Evolutionary conservation across 2,113 vertebrate genomes (phyloP), one percentile per base, ranked within the genome.

Genomic region (Rhabdornis inornatus): DNA sequence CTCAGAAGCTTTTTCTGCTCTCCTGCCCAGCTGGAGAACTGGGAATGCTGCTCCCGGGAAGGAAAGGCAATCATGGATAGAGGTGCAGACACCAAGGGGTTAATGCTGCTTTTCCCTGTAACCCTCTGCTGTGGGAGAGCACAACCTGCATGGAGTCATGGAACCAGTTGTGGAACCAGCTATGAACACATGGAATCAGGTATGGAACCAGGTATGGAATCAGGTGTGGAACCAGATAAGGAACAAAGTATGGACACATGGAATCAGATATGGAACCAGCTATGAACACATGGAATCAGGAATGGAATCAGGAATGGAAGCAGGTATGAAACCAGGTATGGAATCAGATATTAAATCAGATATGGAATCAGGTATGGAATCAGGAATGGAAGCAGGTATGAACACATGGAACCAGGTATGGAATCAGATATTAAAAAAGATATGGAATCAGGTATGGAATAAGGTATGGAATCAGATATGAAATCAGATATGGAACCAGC

Each of bases 11-110:
- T 2, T 13, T 63, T 4, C 63, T 37, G 42, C 31, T 15, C 71
- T 59, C 37, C 83, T 50, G 81, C 47, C 60, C 61, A 13, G 3
- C n/a, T 1, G 15, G 35, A 57, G n/a, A 25, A 9, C 15, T 2
- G 47, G 75, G 70, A 89, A 50, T 9, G 25, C 40, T 22, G 53
- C 63, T 79, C 55, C 30, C 7, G 52, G 86, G 53, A n/a, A 57
- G 65, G 31, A 22, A 35, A 40, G 37, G 45, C 28, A 8, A 9
- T 0, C 3, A 24, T 0, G 3, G 7, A 4, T 18, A 5, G 45
- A 59, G 39, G 11, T 5, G 45, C 44, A 11, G 37, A 11, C 45
- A 52, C 16, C 80, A 2, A 15, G 15, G 80, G 20, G 16, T 8
- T 6, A 16, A 2, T 1, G 45, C 25, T 61, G 56, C 31, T 13